phyloP scores from a whole-genome alignment of 2,113 vertebrate species.

The human region DNA sequence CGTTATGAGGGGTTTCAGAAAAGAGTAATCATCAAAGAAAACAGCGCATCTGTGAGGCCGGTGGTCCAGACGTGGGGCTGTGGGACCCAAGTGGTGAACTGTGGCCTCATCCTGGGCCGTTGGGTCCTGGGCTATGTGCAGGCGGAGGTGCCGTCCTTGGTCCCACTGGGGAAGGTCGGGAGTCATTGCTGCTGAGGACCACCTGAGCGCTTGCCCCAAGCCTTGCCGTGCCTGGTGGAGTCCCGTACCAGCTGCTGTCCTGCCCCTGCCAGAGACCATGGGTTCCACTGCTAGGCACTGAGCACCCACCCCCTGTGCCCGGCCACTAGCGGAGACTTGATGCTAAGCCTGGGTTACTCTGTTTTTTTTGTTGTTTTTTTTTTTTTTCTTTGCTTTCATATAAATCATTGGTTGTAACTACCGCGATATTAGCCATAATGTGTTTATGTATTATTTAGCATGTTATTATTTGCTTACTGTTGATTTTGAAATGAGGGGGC shows the following conservation, averaged over 20 bases:
- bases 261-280: neutral
- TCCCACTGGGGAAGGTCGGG: neutral
- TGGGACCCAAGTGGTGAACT: neutral
- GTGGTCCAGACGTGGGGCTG: neutral
- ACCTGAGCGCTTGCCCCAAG: neutral
- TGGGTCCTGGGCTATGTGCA: no score
- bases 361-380: no score
- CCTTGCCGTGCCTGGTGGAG: neutral
- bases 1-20: neutral
- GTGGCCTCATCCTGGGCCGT: no score
- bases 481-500: neutral
- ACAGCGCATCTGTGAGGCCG: accelerated
- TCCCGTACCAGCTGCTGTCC: neutral
- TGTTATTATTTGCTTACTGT: neutral
- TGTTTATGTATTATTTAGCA: neutral
- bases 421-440: neutral
- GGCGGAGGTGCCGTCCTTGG: neutral
- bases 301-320: neutral
- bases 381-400: neutral
- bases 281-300: neutral
- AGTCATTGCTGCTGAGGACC: no score
- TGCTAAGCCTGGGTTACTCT: neutral
- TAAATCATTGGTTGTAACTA: neutral
- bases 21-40: neutral
- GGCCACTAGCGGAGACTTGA: neutral